Conservation (phyloP, 1,140 invertebrate genomes). For the Drosophila guanche region DNA sequence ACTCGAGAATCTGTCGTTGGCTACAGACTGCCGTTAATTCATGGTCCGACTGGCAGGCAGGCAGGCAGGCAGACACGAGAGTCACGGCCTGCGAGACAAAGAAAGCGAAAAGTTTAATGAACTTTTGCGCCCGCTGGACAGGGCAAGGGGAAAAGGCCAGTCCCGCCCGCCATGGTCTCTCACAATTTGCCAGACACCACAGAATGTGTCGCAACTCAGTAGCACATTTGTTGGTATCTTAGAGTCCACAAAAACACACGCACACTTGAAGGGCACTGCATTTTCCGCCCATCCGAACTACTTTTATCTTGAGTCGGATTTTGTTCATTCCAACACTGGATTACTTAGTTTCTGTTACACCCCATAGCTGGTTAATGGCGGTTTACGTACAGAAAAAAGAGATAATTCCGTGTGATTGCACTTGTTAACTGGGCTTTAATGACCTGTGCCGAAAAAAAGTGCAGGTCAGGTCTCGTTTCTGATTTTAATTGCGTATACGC, state of each 20-base stretch:
- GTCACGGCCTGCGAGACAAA: constrained; percentile 22
- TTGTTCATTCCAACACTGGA: constrained; percentile 27
- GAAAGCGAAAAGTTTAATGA: constrained; percentile 51
- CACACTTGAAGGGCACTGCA: constrained; percentile 29
- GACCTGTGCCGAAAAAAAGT: constrained; percentile 9
- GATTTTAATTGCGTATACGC: constrained; percentile 38
- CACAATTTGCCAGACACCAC: constrained; percentile 1
- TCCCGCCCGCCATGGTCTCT: constrained; percentile 5
- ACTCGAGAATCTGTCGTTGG: too few relatives aligned
- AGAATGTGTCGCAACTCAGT: constrained; percentile 35
- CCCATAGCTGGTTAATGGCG: constrained; percentile 6
- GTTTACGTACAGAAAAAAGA: constrained; percentile 23
- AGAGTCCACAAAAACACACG: constrained; percentile 1
- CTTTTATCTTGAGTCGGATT: constrained; percentile 4
- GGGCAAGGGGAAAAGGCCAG: constrained; percentile 6
- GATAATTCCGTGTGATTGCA: constrained; percentile 6
- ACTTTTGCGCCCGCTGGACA: constrained; percentile 27
- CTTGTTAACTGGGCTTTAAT: constrained; percentile 20
- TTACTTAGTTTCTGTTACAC: constrained; percentile 5
- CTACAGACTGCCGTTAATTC: too few relatives aligned
- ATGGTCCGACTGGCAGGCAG: too few relatives aligned
- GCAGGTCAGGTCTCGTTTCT: background rate
- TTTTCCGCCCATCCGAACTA: constrained; percentile 25
- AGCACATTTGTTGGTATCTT: too few relatives aligned
- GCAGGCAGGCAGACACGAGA: too few relatives aligned